Percentiles rank a stretch among this genome's conserved stretches.
phyloP scores from a whole-genome alignment of 2,888 invertebrate genomes.

The Caenorhabditis parvicauda region DNA sequence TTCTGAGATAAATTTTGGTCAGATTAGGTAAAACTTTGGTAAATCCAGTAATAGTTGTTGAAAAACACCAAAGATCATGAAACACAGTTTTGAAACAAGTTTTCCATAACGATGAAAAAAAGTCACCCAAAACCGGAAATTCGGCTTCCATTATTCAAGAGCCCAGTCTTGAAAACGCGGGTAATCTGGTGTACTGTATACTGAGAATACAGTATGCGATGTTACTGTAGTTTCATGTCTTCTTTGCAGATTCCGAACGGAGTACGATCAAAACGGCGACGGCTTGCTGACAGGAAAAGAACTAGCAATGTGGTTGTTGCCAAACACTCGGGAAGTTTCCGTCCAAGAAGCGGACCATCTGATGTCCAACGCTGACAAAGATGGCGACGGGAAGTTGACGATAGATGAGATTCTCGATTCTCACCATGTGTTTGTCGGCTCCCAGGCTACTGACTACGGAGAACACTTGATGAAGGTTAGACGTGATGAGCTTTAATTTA shows the following conservation, averaged over 20 bases:
- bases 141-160: too few species aligned
- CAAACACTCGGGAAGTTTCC: constrained; percentile 44
- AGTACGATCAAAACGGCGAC: constrained; percentile 81
- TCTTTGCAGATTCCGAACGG: constrained; percentile 73
- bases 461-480: constrained; percentile 80
- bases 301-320: constrained; percentile 74
- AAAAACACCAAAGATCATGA: too few species aligned
- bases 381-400: constrained; percentile 75
- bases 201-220: neutral
- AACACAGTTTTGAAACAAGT: too few species aligned
- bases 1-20: too few species aligned
- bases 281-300: constrained; percentile 78
- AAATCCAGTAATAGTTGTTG: neutral
- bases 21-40: too few species aligned
- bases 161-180: neutral
- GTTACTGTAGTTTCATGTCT: neutral
- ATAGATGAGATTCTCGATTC: constrained; percentile 80
- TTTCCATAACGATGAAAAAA: too few species aligned
- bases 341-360: constrained; percentile 65
- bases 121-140: too few species aligned
- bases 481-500: constrained; percentile 54
- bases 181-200: neutral
- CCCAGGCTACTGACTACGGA: constrained; percentile 85
- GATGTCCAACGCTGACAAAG: constrained; percentile 74
- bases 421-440: constrained; percentile 86